phyloP scores from a whole-genome alignment of 2,888 invertebrate species.

The Galeopsomyia nigrocyanea region DNA sequence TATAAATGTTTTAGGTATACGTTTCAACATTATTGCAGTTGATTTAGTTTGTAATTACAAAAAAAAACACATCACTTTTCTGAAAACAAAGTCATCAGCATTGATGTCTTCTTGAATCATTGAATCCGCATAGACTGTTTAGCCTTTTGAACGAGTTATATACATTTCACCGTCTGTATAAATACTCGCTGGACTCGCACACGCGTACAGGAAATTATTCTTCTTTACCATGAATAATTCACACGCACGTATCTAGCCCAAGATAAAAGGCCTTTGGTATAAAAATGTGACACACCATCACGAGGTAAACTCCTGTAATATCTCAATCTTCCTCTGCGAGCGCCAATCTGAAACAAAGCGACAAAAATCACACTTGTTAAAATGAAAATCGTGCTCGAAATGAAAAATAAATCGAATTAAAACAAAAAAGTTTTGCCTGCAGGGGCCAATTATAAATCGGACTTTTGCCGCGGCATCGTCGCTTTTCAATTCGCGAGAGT shows the following conservation, averaged over 20 bases:
- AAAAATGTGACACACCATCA: slow-evolving; percentile 7
- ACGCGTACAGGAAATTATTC: slow-evolving; percentile 26
- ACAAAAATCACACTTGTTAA: not conserved
- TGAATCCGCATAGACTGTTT: too few relatives aligned
- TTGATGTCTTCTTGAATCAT: too few relatives aligned
- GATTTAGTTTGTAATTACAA: slow-evolving; percentile 1
- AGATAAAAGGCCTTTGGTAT: not conserved
- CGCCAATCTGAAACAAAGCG: slow-evolving; percentile 27
- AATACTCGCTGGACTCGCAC: slow-evolving; percentile 32
- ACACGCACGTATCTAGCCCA: slow-evolving; percentile 6
- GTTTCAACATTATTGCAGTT: slow-evolving; percentile 13
- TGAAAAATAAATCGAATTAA: slow-evolving; percentile 47
- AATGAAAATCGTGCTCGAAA: slow-evolving; percentile 16
- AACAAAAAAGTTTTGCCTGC: slow-evolving; percentile 15
- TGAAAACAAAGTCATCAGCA: too few relatives aligned
- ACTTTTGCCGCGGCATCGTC: not conserved
- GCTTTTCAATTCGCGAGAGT: slow-evolving; percentile 43
- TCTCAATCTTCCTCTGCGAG: slow-evolving; percentile 30
- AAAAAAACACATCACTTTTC: too few relatives aligned
- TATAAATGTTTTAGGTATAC: not conserved
- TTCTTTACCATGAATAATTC: slow-evolving; percentile 39
- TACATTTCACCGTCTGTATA: slow-evolving; percentile 15
- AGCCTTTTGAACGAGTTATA: not conserved
- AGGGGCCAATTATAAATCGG: slow-evolving; percentile 20
- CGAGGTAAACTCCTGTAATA: slow-evolving; percentile 24